Base-by-base conservation (phyloP, 2,797 vertebrate species). In the Gymnodraco acuticeps region DNA sequence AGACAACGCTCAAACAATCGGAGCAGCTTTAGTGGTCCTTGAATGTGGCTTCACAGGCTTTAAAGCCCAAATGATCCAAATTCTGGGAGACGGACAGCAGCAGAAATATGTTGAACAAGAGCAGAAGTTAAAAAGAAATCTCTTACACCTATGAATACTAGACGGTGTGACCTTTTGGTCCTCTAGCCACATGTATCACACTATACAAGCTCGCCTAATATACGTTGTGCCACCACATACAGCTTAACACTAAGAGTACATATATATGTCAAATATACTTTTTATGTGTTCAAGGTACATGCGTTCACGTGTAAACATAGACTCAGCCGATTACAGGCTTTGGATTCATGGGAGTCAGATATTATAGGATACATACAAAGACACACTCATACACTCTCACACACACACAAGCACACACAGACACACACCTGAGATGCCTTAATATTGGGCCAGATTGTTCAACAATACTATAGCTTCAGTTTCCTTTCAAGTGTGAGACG, bases 361-460 rank as follows among this genome's bases (percentile, higher is more conserved):
- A 81, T 65, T 56, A 73, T 52, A 78, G 62, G 62, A 77, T 59
- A 80, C 64, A 81, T n/a, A 81, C 72, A 47, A 4, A 77, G 33
- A 7, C 33, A 41, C 58, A 33, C 66, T 62, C 51, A 52, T 62
- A 17, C 56, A 52, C 60, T 11, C 65, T 9, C 62, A 56, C 46
- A 13, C 59, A 56, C 38, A 58, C 38, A 20, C 67, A 23, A 55
- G 5, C 64, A 53, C 48, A 47, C 58, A 23, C 77, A 70, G 81
- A 69, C 84, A 90, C 88, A 82, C 89, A 86, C 92, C 92, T 93
- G 93, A 94, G 91, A 92, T 89, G 89, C 77, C 89, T 82, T 88
- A 70, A 86, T 79, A 84, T 87, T 83, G 88, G 86, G 82, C 80
- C 83, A 65, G 88, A 91, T 92, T 93, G 91, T 91, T 92, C 82